Base-by-base conservation (phyloP, 1,140 invertebrate species). In the Himalopsyche phryganea region DNA sequence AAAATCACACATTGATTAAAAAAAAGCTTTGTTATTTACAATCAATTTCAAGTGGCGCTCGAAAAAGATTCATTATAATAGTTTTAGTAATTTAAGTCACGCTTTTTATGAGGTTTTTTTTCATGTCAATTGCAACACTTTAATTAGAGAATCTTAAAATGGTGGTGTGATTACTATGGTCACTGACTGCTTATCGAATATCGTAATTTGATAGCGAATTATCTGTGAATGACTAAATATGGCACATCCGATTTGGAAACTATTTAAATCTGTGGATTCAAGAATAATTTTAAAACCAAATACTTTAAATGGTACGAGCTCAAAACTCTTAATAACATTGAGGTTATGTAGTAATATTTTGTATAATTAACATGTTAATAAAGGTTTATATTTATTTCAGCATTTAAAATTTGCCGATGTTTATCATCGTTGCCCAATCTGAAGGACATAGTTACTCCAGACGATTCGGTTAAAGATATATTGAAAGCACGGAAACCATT, bases 351-450 rank as follows among this genome's bases (percentile, higher is more conserved):
- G 20, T 44, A 11, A 50, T 28, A 23, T 44, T 51, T 18, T 45
- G 40, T 42, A 3, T 45, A 45, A 28, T 53, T 35, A 18, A 33
- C 35, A 44, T 33, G 13, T 32, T 23, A 44, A 14, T 20, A 20
- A 28, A 14, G 1, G 28, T 52, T 44, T n/a, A 36, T 6, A 40
- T 50, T 38, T 46, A 47, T 38, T 49, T 14, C 7, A 42, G 54
- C 45, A 41, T 32, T 42, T 9, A 42, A 57, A 71, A 71, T 73
- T 47, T 68, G 61, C 35, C 70, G 72, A 18, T 49, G 50, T 2
- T 54, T 74, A 20, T 71, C 70, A 7, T 65, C 69, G 6, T 38
- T 74, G 13, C 71, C 70, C 4, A 72, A 46, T 32, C 38, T 41
- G 53, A 71, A 66, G 13, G 62, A 46, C 7, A 68, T 70, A 63